Evolutionary conservation across 1,140 invertebrate species (phyloP), one percentile per base, ranked within the genome.

Genomic region (Aphaenogaster rudis): DNA sequence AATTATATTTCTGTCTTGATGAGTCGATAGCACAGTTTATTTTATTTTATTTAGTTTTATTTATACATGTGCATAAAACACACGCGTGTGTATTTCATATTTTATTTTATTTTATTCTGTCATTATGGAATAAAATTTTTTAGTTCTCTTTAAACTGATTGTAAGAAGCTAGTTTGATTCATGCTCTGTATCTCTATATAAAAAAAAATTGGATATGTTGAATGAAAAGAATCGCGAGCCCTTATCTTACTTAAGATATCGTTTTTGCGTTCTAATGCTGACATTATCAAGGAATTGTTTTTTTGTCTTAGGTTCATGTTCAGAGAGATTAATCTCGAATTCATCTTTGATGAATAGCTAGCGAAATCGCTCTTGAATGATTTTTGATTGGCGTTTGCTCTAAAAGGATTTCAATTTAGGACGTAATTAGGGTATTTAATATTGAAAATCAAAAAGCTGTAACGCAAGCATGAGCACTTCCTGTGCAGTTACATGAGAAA

Each of bases 181-280:
- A 42, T 21, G 63, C 33, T 8, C n/a, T 45, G 0, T 45, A 2
- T 45, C 42, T 67, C 8, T 67, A 1, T 36, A 21, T 5, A 48
- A 39, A 17, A 48, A 59, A 13, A 28, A 61, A 63, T 78, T 59
- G 21, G 9, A 42, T 17, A 21, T 42, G n/a, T 28, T 15, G 15
- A 1, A 45, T 42, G 17, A 48, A 61, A 69, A 39, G 6, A 81
- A 61, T 45, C 39, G 0, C 11, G 11, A 57, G 15, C 11, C 2
- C 28, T 72, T 82, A 72, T 72, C 52, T 72, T 17, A 5, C 2
- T 28, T n/a, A 57, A 69, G 66, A 82, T 84, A 76, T 48, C 17
- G 7, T 48, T 63, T 74, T 48, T 84, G 54, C 28, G 36, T 54
- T 81, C 42, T 59, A 72, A 39, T 21, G 11, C 33, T 71, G 11